Conservation (phyloP, 1,140 invertebrate species). For the Ostrea edulis region DNA sequence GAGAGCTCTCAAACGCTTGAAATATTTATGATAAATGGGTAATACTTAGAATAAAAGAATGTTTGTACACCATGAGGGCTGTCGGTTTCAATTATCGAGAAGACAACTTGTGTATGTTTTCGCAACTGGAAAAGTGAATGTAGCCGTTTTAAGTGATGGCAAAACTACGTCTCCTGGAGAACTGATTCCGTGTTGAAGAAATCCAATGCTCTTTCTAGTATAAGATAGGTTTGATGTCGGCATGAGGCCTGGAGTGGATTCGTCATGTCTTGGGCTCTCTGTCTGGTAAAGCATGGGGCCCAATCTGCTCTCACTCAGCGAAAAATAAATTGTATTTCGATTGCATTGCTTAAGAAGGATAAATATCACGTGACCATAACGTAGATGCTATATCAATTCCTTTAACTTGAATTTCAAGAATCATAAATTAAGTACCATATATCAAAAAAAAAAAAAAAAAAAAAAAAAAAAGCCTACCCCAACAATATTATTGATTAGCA, state of each 20-base stretch:
- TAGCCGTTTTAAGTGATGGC: constrained; percentile 31
- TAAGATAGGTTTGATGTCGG: constrained; percentile 31
- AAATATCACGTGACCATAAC: background rate
- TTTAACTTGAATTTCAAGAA: too few species aligned
- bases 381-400: too few species aligned
- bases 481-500: too few species aligned
- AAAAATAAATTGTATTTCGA: constrained; percentile 1
- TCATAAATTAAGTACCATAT: too few species aligned
- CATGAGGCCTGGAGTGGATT: background rate
- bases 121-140: constrained; percentile 34
- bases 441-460: too few species aligned
- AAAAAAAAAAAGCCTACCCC: too few species aligned
- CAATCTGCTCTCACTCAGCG: background rate
- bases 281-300: background rate
- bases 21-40: constrained; percentile 39
- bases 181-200: background rate
- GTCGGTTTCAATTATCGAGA: constrained; percentile 30
- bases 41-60: constrained; percentile 34
- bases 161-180: background rate
- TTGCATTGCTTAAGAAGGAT: background rate
- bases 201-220: constrained; percentile 11
- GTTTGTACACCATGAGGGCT: constrained; percentile 5
- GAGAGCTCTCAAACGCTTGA: constrained; percentile 28
- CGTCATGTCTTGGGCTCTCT: background rate
- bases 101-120: constrained; percentile 37